Percentiles rank a stretch among this genome's conserved stretches.
These are phyloP conservation scores for Tenodera sinensis DNA, from an alignment of 2,888 invertebrate genomes.

Conservation along the genomic window DNA sequence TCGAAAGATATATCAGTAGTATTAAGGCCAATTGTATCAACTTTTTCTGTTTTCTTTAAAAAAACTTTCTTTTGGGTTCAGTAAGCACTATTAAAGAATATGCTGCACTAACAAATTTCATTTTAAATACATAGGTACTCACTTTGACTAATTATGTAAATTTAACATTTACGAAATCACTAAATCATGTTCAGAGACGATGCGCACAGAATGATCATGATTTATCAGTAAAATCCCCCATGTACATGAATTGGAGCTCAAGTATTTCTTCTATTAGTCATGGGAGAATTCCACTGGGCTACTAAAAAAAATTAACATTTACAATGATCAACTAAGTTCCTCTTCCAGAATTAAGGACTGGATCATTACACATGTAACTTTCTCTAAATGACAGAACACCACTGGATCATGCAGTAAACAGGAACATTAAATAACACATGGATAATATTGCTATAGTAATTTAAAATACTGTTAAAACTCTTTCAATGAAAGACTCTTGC, in stretches of 20 bases:
- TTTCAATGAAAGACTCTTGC: neutral
- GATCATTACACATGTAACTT: neutral
- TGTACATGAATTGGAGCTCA: neutral
- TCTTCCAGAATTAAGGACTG: neutral
- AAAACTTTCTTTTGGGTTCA: neutral
- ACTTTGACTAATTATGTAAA: neutral
- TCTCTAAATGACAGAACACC: neutral
- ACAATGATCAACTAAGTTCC: slow-evolving; percentile 2
- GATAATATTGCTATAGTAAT: slow-evolving; percentile 11
- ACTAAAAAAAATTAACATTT: neutral
- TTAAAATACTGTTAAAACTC: slow-evolving; percentile 8
- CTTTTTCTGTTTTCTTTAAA: neutral
- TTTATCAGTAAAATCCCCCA: neutral
- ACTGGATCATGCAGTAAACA: slow-evolving; percentile 1
- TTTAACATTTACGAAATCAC: slow-evolving; percentile 1
- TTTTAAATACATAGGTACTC: neutral
- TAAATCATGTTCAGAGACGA: neutral
- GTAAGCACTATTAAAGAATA: neutral
- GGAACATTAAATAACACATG: neutral
- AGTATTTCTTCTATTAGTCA: neutral
- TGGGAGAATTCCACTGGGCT: neutral
- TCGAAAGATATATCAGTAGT: neutral
- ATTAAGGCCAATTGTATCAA: neutral
- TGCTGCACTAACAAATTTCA: neutral
- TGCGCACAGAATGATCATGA: neutral